These are phyloP conservation scores for Phrynosoma blainvillii DNA, from an alignment of 2,113 vertebrate species.

Conservation along the genomic window DNA sequence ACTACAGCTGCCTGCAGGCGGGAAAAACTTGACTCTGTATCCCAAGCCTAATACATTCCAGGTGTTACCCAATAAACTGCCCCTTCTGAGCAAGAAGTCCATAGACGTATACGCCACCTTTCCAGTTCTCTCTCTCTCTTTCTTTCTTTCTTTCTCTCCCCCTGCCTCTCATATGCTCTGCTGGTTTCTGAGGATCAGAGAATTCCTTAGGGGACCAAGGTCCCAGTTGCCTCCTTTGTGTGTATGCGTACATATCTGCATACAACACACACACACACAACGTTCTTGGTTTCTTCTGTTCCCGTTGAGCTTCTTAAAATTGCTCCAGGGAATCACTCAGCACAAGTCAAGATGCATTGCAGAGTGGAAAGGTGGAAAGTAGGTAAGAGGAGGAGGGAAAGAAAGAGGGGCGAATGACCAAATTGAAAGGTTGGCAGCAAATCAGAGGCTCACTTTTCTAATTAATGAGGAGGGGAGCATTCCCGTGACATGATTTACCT, in stretches of 20 bases:
- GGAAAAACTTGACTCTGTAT: slow-evolving; percentile 73
- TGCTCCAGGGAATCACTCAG: not conserved
- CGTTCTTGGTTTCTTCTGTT: not conserved
- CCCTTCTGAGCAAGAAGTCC: slow-evolving; percentile 55
- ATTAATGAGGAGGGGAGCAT: accelerated
- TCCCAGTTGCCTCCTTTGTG: not conserved
- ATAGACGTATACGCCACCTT: slow-evolving; percentile 56
- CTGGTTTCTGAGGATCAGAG: not conserved
- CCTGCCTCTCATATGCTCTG: not conserved
- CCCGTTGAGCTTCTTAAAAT: not conserved
- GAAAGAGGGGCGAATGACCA: not conserved
- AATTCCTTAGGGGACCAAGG: too few species aligned
- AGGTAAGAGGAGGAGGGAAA: not conserved
- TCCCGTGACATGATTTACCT: not conserved
- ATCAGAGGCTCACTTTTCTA: slow-evolving; percentile 37
- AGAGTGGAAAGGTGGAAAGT: slow-evolving; percentile 8
- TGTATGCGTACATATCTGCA: too few species aligned
- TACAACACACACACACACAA: not conserved
- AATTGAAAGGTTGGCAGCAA: slow-evolving; percentile 33
- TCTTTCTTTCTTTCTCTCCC: not conserved
- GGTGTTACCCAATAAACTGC: slow-evolving; percentile 74
- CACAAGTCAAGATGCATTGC: not conserved
- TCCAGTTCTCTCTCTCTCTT: not conserved
- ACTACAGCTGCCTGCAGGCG: slow-evolving; percentile 75
- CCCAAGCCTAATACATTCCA: slow-evolving; percentile 76